Evolutionary conservation across 37 sponge, comb jelly and placozoan genomes (phyloP).

Genomic region (Ephydatia muelleri): DNA sequence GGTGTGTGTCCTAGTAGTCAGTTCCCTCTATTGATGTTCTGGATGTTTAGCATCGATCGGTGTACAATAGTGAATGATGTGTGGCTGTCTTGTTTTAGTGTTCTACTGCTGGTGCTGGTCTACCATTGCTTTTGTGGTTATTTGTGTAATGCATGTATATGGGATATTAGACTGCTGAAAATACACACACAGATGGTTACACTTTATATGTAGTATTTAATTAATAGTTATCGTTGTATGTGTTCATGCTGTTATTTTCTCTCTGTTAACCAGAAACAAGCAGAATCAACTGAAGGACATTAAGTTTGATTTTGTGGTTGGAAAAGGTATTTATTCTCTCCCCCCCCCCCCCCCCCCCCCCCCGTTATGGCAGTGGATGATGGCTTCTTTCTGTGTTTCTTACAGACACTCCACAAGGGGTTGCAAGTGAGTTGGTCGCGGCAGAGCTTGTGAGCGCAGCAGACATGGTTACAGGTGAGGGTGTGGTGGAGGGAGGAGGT

Average conservation of each 20-base stretch:
- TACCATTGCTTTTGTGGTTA: no score
- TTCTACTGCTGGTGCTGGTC: no score
- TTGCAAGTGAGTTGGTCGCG: conserved; percentile 67
- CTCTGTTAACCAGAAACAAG: conserved; percentile 47
- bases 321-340: conserved; percentile 48
- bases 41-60: no score
- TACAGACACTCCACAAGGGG: conserved; percentile 62
- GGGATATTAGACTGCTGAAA: no score
- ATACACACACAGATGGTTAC: background rate
- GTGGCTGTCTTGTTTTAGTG: no score
- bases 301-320: conserved; percentile 76
- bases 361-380: no score
- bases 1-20: no score
- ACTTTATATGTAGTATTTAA: background rate
- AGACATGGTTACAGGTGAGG: conserved; percentile 63
- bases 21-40: no score
- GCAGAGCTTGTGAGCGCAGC: conserved; percentile 65
- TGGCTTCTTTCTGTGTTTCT: background rate
- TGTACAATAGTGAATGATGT: no score
- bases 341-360: background rate
- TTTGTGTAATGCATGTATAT: no score
- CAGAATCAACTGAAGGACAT: conserved; percentile 85
- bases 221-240: background rate
- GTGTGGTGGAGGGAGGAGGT: background rate
- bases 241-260: conserved; percentile 6